phyloP scores from a whole-genome alignment of 2,113 vertebrate species.

The Turnix velox region DNA sequence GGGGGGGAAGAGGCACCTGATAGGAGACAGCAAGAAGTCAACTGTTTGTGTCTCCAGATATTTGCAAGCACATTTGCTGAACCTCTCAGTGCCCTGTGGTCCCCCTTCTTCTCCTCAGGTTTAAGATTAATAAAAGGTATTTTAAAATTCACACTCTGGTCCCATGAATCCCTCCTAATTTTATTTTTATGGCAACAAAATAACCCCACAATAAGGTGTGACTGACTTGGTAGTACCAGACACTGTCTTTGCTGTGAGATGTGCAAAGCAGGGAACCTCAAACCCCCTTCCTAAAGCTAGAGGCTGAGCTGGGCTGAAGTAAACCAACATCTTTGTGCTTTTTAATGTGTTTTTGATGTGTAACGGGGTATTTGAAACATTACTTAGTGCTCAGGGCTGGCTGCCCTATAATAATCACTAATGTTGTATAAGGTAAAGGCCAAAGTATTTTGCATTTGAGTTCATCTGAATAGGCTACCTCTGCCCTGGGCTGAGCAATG shows the following conservation, averaged over 20 bases:
- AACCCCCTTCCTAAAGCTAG: background rate
- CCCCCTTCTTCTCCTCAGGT: background rate
- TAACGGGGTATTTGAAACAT: background rate
- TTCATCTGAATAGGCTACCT: background rate
- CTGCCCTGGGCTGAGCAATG: background rate
- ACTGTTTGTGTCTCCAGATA: background rate
- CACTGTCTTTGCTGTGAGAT: background rate
- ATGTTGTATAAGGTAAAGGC: background rate
- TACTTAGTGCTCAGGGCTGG: background rate
- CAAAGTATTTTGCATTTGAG: background rate
- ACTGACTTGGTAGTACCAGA: background rate
- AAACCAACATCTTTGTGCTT: background rate
- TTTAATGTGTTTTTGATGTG: background rate
- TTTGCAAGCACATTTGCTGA: background rate
- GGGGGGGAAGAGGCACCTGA: background rate
- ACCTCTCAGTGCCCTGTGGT: background rate
- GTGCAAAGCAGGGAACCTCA: background rate
- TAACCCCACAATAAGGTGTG: background rate
- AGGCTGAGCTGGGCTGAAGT: background rate
- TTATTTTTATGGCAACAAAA: background rate
- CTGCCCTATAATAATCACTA: background rate
- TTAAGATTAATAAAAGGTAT: background rate
- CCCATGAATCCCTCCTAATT: background rate
- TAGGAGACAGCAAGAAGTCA: conserved; percentile 21
- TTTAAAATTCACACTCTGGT: background rate